Evolutionary conservation across 2,797 vertebrate species (phyloP).

Genomic region (Protosalanx chinensis): DNA sequence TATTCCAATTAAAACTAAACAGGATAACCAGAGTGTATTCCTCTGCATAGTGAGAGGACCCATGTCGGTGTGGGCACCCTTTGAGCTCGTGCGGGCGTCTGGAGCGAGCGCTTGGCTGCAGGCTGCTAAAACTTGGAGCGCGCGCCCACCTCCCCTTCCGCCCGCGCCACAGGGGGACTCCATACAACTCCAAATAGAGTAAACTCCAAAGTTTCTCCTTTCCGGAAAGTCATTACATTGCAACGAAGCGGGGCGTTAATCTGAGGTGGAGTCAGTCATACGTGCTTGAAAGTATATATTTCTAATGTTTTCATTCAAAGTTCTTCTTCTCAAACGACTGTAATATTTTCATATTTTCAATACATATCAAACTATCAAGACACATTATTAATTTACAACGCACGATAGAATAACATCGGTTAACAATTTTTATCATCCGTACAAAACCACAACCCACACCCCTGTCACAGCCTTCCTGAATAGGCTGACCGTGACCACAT

Average conservation of each 20-base stretch:
- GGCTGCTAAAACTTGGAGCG: slow-evolving; percentile 1
- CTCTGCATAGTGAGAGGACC: slow-evolving; percentile 38
- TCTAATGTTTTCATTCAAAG: no score
- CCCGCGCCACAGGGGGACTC: slow-evolving; percentile 21
- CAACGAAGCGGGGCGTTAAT: background rate
- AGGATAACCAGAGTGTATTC: slow-evolving; percentile 35
- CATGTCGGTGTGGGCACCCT: slow-evolving; percentile 58
- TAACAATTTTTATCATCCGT: no score
- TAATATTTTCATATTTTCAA: no score
- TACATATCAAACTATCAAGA: no score
- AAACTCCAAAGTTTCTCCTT: slow-evolving; percentile 27
- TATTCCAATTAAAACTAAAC: slow-evolving; percentile 34
- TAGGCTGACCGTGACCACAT: no score
- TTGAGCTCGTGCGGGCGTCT: slow-evolving; percentile 36
- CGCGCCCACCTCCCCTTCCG: background rate
- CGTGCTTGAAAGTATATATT: background rate
- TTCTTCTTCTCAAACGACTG: no score
- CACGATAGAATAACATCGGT: no score
- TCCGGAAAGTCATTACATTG: slow-evolving; percentile 6
- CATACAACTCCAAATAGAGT: slow-evolving; percentile 60
- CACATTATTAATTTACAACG: no score
- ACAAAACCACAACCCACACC: no score
- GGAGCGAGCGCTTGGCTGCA: background rate
- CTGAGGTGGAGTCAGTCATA: background rate
- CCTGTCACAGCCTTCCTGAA: no score